Conservation (phyloP, 2,888 invertebrate genomes). For the Yponomeuta sedellus region DNA sequence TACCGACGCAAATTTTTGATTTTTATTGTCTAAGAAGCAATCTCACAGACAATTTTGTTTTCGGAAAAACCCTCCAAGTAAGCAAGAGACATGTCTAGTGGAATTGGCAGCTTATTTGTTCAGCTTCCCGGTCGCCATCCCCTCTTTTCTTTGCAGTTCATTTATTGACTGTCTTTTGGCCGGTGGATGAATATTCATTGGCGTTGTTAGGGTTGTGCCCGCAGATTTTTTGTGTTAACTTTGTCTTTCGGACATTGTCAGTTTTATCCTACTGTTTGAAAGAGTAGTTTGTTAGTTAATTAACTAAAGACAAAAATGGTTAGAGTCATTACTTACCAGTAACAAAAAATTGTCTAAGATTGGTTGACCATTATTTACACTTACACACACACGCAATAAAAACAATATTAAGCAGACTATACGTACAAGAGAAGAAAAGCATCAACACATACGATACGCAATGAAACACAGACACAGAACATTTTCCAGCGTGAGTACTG, state of each 20-base stretch:
- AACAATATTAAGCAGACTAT: no score
- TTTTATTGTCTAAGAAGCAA: not conserved
- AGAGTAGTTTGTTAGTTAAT: not conserved
- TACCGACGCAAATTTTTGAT: no score
- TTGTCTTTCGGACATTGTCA: not conserved
- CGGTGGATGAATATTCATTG: not conserved
- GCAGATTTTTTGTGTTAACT: not conserved
- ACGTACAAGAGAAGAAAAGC: no score
- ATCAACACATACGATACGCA: no score
- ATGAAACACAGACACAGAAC: no score
- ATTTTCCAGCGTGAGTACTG: no score
- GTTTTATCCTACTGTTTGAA: not conserved
- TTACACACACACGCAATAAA: no score
- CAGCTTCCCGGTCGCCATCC: not conserved
- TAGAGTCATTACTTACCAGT: no score
- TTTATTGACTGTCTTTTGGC: not conserved
- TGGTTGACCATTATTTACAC: no score
- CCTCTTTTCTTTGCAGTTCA: not conserved
- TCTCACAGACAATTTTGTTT: not conserved
- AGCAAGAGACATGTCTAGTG: not conserved
- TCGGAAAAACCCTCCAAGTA: not conserved
- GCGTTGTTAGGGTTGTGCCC: not conserved
- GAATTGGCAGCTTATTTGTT: not conserved
- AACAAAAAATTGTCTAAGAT: no score
- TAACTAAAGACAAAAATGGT: not conserved